Conservation (phyloP, 2,888 invertebrate genomes). For the Parapristionchus giblindavisi region DNA sequence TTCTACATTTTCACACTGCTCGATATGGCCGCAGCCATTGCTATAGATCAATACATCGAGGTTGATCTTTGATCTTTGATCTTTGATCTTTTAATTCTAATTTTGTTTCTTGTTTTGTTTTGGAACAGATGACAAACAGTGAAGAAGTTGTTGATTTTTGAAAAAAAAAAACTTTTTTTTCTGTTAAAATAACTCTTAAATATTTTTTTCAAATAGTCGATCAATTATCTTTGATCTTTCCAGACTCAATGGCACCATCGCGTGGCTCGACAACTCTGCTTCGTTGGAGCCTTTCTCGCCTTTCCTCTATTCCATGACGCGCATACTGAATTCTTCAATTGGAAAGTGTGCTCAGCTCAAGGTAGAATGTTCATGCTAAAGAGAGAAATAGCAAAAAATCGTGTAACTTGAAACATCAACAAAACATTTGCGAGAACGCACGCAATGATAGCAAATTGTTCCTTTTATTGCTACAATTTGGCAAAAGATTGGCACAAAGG, state of each 20-base stretch:
- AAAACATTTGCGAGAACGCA: too few relatives aligned
- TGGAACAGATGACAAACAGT: too few relatives aligned
- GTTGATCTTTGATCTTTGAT: not conserved
- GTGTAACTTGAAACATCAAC: not conserved
- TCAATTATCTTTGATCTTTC: not conserved
- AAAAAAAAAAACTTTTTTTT: too few relatives aligned
- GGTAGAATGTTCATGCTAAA: not conserved
- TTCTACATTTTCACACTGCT: not conserved
- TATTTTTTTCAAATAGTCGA: too few relatives aligned
- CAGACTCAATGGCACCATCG: not conserved
- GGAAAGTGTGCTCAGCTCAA: conserved; percentile 13
- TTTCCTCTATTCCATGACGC: conserved; percentile 23
- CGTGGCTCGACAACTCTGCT: not conserved
- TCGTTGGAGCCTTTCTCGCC: conserved; percentile 6
- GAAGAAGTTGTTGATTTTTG: too few relatives aligned
- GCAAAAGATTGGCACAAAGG: too few relatives aligned
- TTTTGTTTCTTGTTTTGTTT: not conserved
- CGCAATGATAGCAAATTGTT: too few relatives aligned
- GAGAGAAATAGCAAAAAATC: too few relatives aligned
- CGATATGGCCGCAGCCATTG: not conserved
- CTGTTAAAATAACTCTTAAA: too few relatives aligned
- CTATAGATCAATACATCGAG: not conserved
- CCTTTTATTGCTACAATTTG: too few relatives aligned
- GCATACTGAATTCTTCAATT: conserved; percentile 13
- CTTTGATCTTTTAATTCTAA: not conserved